A percentile compares a stretch with the other conserved stretches of the same genome.
Evolutionary conservation across 2,888 invertebrate species (phyloP).

Genomic region (Drosophila hamatofila): DNA sequence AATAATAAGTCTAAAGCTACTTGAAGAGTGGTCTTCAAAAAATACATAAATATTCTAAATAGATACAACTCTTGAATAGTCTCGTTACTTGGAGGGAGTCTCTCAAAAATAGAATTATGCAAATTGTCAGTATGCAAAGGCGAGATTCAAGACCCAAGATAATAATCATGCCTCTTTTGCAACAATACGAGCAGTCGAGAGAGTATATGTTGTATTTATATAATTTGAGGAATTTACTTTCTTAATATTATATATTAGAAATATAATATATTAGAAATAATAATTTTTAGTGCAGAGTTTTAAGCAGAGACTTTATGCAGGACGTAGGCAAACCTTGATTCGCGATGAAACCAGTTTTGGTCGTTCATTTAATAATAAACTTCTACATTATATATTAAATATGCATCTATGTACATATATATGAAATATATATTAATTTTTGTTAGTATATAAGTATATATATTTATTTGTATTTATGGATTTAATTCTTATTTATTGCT

Average conservation of each 20-base stretch:
- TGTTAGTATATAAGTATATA: neutral
- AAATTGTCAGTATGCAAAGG: slow-evolving; percentile 11
- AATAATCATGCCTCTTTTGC: slow-evolving; percentile 15
- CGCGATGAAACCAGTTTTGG: neutral
- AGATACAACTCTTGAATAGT: neutral
- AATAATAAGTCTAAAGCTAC: neutral
- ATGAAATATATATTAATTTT: neutral
- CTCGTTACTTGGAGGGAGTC: slow-evolving; percentile 10
- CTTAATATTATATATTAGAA: too few relatives aligned
- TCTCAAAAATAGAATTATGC: slow-evolving; percentile 7
- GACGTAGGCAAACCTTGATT: neutral
- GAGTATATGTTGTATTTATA: neutral
- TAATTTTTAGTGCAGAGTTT: too few relatives aligned
- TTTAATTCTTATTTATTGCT: too few relatives aligned
- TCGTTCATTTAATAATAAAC: neutral
- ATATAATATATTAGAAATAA: too few relatives aligned
- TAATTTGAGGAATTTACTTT: neutral
- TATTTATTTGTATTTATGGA: too few relatives aligned
- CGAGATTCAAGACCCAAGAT: neutral
- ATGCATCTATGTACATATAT: neutral
- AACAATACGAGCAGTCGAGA: slow-evolving; percentile 15
- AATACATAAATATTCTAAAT: neutral
- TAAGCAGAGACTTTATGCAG: too few relatives aligned
- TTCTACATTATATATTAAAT: neutral
- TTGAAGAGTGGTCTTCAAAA: neutral